Conservation (phyloP, 2,113 vertebrate genomes). For the Prinia subflava region DNA sequence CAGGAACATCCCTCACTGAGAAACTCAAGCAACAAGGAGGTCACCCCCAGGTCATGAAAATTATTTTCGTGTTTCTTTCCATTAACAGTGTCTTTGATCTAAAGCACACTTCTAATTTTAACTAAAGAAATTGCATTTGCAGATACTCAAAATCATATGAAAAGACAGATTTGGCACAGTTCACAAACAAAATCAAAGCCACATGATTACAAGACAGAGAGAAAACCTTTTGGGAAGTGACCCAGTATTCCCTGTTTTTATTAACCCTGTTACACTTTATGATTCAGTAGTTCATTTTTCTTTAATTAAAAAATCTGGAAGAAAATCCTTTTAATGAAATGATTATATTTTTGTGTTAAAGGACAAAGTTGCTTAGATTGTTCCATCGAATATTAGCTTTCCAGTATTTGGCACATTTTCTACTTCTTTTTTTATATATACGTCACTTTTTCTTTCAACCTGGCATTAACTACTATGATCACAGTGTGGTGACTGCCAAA, state of each 20-base stretch:
- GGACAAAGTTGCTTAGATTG: background rate
- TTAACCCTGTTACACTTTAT: background rate
- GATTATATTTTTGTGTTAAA: background rate
- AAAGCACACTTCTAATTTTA: background rate
- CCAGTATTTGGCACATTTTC: background rate
- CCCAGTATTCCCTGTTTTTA: background rate
- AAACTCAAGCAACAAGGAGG: background rate
- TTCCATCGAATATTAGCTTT: background rate
- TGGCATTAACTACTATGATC: background rate
- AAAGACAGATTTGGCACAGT: constrained; percentile 26
- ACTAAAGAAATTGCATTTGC: background rate
- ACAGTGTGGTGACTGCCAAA: background rate
- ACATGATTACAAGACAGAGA: background rate
- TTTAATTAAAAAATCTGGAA: background rate
- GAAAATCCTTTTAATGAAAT: background rate
- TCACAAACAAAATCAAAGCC: constrained; percentile 34
- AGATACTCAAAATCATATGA: background rate
- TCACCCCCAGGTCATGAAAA: background rate
- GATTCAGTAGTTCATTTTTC: background rate
- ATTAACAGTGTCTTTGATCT: background rate
- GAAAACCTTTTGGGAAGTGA: background rate
- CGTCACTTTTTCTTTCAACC: background rate
- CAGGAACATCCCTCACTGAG: rapidly evolving
- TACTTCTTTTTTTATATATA: background rate
- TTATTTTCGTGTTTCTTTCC: background rate